phyloP scores from a whole-genome alignment of 2,888 invertebrate genomes.

The Macrophya annulata region DNA sequence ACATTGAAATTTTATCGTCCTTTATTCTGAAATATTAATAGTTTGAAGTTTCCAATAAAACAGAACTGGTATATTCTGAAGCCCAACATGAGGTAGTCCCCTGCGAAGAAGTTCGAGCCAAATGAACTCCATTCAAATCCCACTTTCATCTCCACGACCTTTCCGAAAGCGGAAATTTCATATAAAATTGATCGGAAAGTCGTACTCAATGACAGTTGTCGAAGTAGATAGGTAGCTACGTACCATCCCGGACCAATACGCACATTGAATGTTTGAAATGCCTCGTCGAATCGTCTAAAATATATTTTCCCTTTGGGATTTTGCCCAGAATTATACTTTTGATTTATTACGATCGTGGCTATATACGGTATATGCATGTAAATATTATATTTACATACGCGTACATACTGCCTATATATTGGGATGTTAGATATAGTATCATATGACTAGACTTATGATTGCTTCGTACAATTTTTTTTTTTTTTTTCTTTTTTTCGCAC shows the following conservation, averaged over 20 bases:
- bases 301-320: not conserved
- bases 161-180: conserved; percentile 7
- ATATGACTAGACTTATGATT: not conserved
- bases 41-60: conserved; percentile 20
- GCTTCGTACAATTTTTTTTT: not conserved
- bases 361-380: not conserved
- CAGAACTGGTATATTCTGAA: not conserved
- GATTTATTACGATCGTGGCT: not conserved
- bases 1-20: not conserved
- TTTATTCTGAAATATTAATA: not conserved
- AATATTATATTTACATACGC: not conserved
- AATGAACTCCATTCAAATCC: conserved; percentile 69
- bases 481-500: too few species aligned
- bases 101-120: conserved; percentile 53
- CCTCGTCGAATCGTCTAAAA: not conserved
- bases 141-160: not conserved
- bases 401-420: too few species aligned
- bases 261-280: conserved; percentile 2
- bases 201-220: conserved; percentile 10
- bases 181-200: conserved; percentile 25
- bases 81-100: not conserved
- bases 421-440: not conserved
- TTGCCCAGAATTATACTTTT: not conserved
- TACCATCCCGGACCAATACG: not conserved
- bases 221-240: not conserved